Evolutionary conservation across 2,113 vertebrate genomes (phyloP), one percentile per base, ranked within the genome.

Genomic region (Elephantulus edwardii): DNA sequence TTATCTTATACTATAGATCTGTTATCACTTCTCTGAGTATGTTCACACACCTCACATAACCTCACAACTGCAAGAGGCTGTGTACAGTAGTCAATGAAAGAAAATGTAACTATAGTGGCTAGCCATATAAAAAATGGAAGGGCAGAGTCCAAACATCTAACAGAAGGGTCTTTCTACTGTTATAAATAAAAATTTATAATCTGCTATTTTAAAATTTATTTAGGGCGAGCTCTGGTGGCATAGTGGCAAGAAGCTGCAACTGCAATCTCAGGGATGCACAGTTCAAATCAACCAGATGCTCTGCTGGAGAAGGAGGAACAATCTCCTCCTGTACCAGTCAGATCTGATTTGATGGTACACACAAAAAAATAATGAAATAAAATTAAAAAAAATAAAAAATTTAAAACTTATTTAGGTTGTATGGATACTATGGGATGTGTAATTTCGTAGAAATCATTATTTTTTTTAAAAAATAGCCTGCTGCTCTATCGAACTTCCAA

Each of bases 391-490:
- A n/a, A n/a, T n/a, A n/a, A 50, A 16, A 50, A 50, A 50, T 16
- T 50, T 16, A 10, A 50, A 50, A 50, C 48, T 10, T 50, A 16
- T 10, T 16, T 50, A 16, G 48, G 16, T 50, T 50, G 48, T n/a
- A n/a, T n/a, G n/a, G n/a, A n/a, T n/a, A n/a, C n/a, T n/a, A 10
- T 38, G 72, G 33, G 70, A 85, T 16, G 16, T 70, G 2, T 48
- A 90, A 75, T 71, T 78, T 80, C 62, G 66, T 75, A 86, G 30
- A 82, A 75, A 48, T 48, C 10, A 86, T 12, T 78, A 76, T 90
- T 93, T 87, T 46, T 22, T n/a, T n/a, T n/a, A n/a, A n/a, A 81
- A 89, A 93, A 80, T 11, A 60, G 35, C 52, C 22, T 62, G 38
- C n/a, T 75, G 17, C 20, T 70, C 74, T 28, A 91, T 0, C 30